A percentile compares a stretch with the other conserved stretches of the same genome.
phyloP scores from a whole-genome alignment of 2,797 vertebrate genomes.

The Rhynchotus rufescens region DNA sequence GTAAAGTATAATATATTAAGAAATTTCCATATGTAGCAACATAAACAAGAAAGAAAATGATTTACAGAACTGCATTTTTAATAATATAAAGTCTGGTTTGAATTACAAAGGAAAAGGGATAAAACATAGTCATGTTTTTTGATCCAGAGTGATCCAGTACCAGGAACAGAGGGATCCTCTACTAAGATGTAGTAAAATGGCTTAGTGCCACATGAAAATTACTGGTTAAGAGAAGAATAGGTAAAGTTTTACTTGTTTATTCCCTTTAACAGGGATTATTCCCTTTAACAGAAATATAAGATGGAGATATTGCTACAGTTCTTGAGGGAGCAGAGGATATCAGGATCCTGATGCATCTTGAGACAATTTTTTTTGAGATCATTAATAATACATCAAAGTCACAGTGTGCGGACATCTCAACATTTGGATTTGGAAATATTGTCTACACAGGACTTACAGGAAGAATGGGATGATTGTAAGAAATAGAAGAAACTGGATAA shows the following conservation, averaged over 20 bases:
- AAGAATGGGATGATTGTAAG: neutral
- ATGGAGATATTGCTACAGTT: neutral
- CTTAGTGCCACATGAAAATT: neutral
- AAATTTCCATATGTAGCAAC: slow-evolving; percentile 22
- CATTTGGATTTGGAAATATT: slow-evolving; percentile 32
- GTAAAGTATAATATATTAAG: neutral
- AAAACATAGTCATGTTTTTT: neutral
- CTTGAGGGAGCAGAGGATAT: neutral
- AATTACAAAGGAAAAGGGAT: neutral
- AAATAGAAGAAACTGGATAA: slow-evolving; percentile 5
- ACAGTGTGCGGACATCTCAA: neutral
- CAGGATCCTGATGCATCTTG: neutral
- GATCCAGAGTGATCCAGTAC: neutral
- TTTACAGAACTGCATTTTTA: neutral
- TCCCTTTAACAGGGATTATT: accelerated
- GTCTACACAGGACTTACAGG: neutral
- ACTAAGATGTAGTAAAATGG: neutral
- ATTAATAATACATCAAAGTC: neutral
- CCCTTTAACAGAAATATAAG: neutral
- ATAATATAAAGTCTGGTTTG: neutral
- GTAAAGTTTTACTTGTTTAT: neutral
- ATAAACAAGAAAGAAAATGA: slow-evolving; percentile 1
- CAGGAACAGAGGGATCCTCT: slow-evolving; percentile 18
- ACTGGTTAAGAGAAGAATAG: neutral
- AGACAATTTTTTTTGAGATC: neutral